These are phyloP conservation scores for Neofelis nebulosa DNA, from an alignment of 2,113 vertebrate genomes.

Conservation along the genomic window DNA sequence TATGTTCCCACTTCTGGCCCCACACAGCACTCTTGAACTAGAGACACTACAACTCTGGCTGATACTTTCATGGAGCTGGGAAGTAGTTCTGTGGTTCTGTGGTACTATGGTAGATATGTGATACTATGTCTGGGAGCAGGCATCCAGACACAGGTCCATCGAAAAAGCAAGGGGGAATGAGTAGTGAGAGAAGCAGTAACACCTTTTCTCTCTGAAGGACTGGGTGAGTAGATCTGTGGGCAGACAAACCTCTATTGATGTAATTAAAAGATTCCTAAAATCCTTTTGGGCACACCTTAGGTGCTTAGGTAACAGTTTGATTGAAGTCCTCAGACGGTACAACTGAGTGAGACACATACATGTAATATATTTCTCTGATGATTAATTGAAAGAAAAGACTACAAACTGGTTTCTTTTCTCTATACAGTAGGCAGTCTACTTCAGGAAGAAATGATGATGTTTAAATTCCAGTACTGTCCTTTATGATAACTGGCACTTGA, in stretches of 20 bases:
- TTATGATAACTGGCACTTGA: conserved; percentile 15
- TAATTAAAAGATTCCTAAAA: neutral
- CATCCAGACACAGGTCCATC: neutral
- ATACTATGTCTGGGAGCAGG: neutral
- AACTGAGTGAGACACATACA: neutral
- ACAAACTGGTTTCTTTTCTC: neutral
- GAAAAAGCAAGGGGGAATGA: neutral
- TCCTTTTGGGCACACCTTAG: neutral
- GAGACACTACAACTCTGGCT: neutral
- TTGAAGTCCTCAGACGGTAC: neutral
- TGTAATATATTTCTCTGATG: neutral
- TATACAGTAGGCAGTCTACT: conserved; percentile 31
- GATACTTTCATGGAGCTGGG: neutral
- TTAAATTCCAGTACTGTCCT: conserved; percentile 49
- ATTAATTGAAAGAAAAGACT: conserved; percentile 50
- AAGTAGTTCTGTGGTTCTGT: neutral
- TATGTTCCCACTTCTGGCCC: neutral
- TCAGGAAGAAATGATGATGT: conserved; percentile 49
- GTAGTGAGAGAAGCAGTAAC: neutral
- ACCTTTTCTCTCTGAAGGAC: neutral
- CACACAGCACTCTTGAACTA: neutral
- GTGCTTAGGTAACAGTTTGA: neutral
- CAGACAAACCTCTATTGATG: neutral
- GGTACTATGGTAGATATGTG: neutral
- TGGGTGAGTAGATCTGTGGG: neutral